Conservation (phyloP, 2,113 vertebrate species). For the Hymenochirus boettgeri region DNA sequence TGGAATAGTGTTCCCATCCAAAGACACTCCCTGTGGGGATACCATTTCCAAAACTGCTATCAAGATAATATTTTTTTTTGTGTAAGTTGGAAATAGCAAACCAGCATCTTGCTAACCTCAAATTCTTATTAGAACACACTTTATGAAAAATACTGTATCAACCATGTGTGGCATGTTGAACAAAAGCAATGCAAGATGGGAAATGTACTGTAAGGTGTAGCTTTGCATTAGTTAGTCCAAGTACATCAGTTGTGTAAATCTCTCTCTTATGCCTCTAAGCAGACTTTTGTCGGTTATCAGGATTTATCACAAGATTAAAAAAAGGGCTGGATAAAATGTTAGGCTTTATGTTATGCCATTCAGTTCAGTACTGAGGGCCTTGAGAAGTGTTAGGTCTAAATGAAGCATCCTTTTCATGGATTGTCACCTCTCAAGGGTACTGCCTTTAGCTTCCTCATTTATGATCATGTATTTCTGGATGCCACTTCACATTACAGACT, state of each 20-base stretch:
- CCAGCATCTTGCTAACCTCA: too few species aligned
- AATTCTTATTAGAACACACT: too few species aligned
- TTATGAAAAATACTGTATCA: too few species aligned
- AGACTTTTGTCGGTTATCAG: neutral
- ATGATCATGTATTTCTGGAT: conserved; percentile 61
- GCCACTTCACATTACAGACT: conserved; percentile 50
- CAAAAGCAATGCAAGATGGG: too few species aligned
- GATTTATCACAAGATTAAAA: neutral
- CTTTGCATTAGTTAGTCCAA: neutral
- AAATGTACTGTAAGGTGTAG: neutral
- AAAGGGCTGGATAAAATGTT: neutral
- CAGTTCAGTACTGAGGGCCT: conserved; percentile 25
- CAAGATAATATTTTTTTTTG: too few species aligned
- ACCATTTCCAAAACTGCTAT: too few species aligned
- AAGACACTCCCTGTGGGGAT: too few species aligned
- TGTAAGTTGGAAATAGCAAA: too few species aligned
- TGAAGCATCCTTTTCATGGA: conserved; percentile 49
- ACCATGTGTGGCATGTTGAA: too few species aligned
- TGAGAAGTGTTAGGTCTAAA: conserved; percentile 50
- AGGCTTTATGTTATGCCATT: neutral
- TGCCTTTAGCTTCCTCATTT: conserved; percentile 55
- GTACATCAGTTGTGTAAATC: neutral
- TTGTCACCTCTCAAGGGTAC: conserved; percentile 57
- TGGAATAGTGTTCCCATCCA: too few species aligned
- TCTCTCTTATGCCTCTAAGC: neutral